Base-by-base conservation (phyloP, 2,113 vertebrate species). In the Myrmophylax atrothorax region DNA sequence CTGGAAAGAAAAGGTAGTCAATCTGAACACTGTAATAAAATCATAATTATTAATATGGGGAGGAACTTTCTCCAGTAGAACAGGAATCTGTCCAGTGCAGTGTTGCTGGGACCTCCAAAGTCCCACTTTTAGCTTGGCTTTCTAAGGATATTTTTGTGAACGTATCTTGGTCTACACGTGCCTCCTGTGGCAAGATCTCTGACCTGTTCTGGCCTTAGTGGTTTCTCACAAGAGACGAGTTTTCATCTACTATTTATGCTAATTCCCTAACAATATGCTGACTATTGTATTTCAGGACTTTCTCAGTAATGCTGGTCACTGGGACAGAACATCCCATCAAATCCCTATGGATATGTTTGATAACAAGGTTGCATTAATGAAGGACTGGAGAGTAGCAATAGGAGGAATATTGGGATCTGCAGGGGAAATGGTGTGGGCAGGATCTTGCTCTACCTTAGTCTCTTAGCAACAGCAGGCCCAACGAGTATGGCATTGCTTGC, bases 381-480 rank as follows among this genome's bases (percentile, higher is more conserved):
- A 49, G 64, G 81, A 73, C 82, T 49, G 42, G 58, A 38, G 47
- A 89, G 63, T 3, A 66, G 55, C 68, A 70, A 59, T 10, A 58
- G 72, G 58, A 89, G 35, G 55, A 91, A 66, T 69, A 53, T 0
- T 87, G 55, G 44, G 44, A 78, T 67, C 35, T 1, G 18, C 55
- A 46, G 81, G 81, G 84, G 40, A 91, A 91, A 76, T 5, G 24
- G 70, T 93, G 94, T 83, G 58, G 78, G 81, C 46, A 88, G 72
- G 78, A 84, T 76, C 64, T 70, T 74, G 70, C 55, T 63, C 40
- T 79, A 52, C 7, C 37, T 89, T 20, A 50, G 92, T 97, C 69
- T 97, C 91, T 91, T 96, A 91, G 91, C 69, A 96, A 87, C 94
- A 87, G 67, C 24, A 72, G 18, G 56, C 52, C 90, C 78, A 80